Evolutionary conservation across 2,113 vertebrate species (phyloP), one percentile per base, ranked within the genome.

Genomic region (Coptodon rendalli): DNA sequence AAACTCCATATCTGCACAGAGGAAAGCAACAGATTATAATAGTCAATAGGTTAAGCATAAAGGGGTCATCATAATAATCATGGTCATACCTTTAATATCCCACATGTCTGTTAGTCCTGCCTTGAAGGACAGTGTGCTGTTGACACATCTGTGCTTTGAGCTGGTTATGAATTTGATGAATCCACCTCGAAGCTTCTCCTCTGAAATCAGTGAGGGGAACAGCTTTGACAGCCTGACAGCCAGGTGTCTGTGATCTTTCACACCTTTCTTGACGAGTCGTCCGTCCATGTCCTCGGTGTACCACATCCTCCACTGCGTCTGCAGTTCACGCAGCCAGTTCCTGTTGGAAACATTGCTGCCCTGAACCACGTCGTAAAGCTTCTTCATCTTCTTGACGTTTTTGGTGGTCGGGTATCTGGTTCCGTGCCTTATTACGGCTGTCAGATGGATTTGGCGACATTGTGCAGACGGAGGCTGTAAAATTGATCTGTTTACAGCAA

Each of bases 111-210:
- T 89, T 38, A 97, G 89, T 68, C 95, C 97, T 2, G 94, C 91
- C 52, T 97, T 95, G 90, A 99, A 99, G 71, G 98, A 96, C 9
- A 95, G 83, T 1, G 96, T 96, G 95, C 98, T 99, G 94, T 98
- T 97, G 76, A 98, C 90, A 92, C 98, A 99, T 68, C 98, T 96
- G 92, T 97, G 98, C 94, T 98, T 99, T 38, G 98, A 99, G 95
- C 98, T 99, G 89, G 97, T 98, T 83, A 96, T 91, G 73, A 99
- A 96, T 24, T 81, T 95, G 84, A 98, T 90, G 81, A 94, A 92
- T 86, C 96, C 95, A 7, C 81, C 86, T 45, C 93, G 76, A 22
- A 97, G 87, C 7, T 94, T 96, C 53, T 95, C 95, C 94, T 90
- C 84, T 9, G 96, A 95, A 86, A 99, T 92, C 8, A 99, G 94